phyloP scores from a whole-genome alignment of 2,797 vertebrate genomes.

The Acanthornis magna region DNA sequence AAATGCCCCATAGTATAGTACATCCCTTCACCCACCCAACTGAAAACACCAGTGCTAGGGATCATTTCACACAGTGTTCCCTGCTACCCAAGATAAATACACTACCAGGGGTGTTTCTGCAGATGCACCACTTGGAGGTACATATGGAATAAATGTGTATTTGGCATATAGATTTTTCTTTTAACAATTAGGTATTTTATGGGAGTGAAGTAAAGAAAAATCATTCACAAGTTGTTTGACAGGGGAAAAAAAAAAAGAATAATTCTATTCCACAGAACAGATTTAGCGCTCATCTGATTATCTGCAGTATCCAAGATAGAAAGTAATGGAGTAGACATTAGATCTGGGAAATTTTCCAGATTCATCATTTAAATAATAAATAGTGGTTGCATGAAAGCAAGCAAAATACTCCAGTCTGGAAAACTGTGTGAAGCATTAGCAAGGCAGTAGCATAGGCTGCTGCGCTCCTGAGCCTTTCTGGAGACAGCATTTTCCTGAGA shows the following conservation, averaged over 20 bases:
- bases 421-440: neutral
- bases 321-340: neutral
- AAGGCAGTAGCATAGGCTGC: neutral
- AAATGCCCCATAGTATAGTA: rapidly evolving
- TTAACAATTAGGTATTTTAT: neutral
- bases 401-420: neutral
- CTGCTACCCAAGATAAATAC: neutral
- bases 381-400: neutral
- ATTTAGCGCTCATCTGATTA: conserved; percentile 24
- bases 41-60: neutral
- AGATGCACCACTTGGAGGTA: neutral
- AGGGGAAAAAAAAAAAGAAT: neutral
- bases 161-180: neutral
- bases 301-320: neutral
- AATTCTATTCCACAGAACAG: neutral
- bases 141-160: neutral
- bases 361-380: conserved; percentile 35
- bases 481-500: neutral
- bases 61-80: neutral
- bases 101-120: neutral
- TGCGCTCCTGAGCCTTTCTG: conserved; percentile 1
- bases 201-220: conserved; percentile 26
- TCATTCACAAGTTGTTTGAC: conserved; percentile 6
- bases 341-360: conserved; percentile 28
- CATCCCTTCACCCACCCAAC: neutral